Evolutionary conservation across 2,797 vertebrate genomes (phyloP).

Genomic region (Pangasius larnaudii): DNA sequence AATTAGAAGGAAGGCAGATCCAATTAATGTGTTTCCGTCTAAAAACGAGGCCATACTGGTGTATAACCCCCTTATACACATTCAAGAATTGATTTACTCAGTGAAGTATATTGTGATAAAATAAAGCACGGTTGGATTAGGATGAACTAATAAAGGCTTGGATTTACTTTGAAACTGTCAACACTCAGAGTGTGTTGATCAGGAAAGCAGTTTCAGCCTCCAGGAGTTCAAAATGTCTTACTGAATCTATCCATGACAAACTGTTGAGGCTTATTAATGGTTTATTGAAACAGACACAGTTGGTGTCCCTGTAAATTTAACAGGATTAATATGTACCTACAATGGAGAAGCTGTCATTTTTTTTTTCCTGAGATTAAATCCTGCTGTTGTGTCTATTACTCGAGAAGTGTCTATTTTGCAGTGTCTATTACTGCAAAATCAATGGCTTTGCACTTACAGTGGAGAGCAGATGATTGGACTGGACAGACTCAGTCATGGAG

Average conservation of each 20-base stretch:
- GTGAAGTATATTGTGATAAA: not conserved
- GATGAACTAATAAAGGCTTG: not conserved
- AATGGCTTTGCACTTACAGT: conserved; percentile 62
- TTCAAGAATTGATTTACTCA: not conserved
- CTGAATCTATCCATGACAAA: not conserved
- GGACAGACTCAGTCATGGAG: conserved; percentile 75
- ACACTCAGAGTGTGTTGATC: not conserved
- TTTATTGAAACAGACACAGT: not conserved
- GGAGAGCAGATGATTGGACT: conserved; percentile 54
- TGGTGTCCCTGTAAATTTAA: not conserved
- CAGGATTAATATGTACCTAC: not conserved
- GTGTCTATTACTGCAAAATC: conserved; percentile 8
- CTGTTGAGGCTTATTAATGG: not conserved
- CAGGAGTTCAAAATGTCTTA: not conserved
- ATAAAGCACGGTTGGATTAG: not conserved
- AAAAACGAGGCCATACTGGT: not conserved
- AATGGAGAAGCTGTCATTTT: not conserved
- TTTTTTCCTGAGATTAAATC: not conserved
- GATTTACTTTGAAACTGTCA: not conserved
- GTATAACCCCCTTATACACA: not conserved
- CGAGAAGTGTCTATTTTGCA: not conserved
- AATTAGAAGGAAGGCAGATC: not conserved
- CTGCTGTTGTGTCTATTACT: not conserved
- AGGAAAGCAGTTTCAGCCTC: not conserved
- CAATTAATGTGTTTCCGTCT: not conserved